These are phyloP conservation scores for Allophyes oxyacanthae DNA, from an alignment of 2,888 invertebrate genomes.

Conservation along the genomic window DNA sequence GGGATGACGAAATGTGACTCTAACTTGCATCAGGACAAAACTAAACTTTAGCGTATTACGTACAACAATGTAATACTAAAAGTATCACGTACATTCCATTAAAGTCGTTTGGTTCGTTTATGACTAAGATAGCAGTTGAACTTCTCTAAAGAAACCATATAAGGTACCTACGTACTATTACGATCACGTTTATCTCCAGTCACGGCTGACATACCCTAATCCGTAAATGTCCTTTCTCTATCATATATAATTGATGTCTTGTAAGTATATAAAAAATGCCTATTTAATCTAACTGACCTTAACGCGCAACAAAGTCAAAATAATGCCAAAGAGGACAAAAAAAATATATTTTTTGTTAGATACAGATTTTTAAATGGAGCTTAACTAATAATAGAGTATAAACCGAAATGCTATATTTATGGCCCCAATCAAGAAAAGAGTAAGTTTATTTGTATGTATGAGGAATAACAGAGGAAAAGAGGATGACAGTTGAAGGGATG, in stretches of 20 bases:
- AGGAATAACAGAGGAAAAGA: no score
- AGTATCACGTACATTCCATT: slow-evolving; percentile 62
- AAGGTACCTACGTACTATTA: slow-evolving; percentile 45
- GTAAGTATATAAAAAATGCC: slow-evolving; percentile 8
- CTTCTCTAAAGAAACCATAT: slow-evolving; percentile 53
- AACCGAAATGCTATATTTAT: no score
- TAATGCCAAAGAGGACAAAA: no score
- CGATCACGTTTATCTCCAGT: slow-evolving; percentile 33
- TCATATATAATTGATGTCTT: slow-evolving; percentile 8
- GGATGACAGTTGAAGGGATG: no score
- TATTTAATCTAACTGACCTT: slow-evolving; percentile 32
- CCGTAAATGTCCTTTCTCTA: slow-evolving; percentile 33
- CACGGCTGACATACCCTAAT: slow-evolving; percentile 29
- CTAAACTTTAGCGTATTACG: slow-evolving; percentile 27
- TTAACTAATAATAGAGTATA: no score
- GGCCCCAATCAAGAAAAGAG: no score
- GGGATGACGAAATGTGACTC: slow-evolving; percentile 60
- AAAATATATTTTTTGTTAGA: no score
- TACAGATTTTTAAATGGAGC: no score
- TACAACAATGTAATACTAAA: slow-evolving; percentile 47
- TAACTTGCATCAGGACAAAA: slow-evolving; percentile 59
- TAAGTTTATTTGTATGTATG: no score
- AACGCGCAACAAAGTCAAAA: slow-evolving; percentile 13
- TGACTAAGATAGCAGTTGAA: slow-evolving; percentile 53
- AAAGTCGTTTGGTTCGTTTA: slow-evolving; percentile 51